Base-by-base conservation (phyloP, 2,113 vertebrate genomes). In the Elgaria multicarinata region DNA sequence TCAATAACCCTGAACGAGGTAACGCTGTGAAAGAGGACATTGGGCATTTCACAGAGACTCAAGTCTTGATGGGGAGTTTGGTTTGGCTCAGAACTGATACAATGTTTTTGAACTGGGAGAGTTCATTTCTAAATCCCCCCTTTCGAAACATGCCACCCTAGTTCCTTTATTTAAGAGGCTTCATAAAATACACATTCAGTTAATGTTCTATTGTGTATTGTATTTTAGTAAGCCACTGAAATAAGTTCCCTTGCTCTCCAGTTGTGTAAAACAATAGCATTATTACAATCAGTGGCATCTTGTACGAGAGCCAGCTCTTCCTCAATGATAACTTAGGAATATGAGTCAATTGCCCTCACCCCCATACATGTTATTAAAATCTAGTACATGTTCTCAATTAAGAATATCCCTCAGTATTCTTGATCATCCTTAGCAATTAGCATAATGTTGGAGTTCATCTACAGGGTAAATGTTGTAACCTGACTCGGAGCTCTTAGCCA, bases 381-480 rank as follows among this genome's bases (percentile, higher is more conserved):
- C 86, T 83, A 42, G 6, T 53, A 83, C 0, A 50, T 72, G 46
- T 62, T 94, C 67, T 86, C 36, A 74, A 14, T 93, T 85, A 87
- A 78, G 86, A 53, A 53, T 86, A 87, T 84, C 46, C 78, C 9
- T 26, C 72, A 86, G 36, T 62, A 42, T 69, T 89, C 86, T 85
- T 90, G 74, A 87, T 91, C 67, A 33, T 91, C 62, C 12, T 58
- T 3, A 26, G 89, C 14, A 58, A 50, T 89, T 55, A 89, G 83
- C 90, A 89, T 92, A 82, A 90, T 84, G 39, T 85, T 79, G 71
- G 28, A 31, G 78, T 89, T 42, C 75, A 86, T 33, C 74, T 31
- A 81, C 42, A 66, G 62, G 81, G n/a, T 33, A 90, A 92, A 89
- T 76, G 72, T 16, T 66, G 72, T 53, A 83, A 87, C 6, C 13